Evolutionary conservation across 2,797 vertebrate genomes (phyloP).

Genomic region (Eupleurogrammus muticus): DNA sequence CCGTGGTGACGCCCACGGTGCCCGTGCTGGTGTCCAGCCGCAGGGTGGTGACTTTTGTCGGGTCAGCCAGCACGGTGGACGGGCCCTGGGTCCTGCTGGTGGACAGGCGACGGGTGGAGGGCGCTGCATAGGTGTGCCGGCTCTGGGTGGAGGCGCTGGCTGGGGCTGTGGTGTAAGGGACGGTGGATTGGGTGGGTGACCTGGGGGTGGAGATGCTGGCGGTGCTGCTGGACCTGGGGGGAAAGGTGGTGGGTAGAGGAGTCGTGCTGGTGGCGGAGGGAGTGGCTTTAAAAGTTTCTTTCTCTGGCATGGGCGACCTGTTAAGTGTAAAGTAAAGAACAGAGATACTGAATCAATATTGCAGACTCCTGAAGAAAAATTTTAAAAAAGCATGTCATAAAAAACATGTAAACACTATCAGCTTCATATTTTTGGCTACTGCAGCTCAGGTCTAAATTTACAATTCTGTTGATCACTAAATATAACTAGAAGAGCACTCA

Average conservation of each 20-base stretch:
- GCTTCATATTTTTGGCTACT: background rate
- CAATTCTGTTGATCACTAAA: background rate
- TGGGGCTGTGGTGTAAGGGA: conserved; percentile 44
- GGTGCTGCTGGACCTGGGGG: conserved; percentile 51
- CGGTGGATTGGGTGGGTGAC: conserved; percentile 47
- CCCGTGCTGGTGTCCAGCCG: conserved; percentile 70
- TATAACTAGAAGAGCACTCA: background rate
- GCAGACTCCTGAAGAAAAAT: background rate
- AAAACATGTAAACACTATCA: background rate
- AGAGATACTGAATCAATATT: background rate
- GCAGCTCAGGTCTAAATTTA: background rate
- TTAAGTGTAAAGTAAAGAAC: background rate
- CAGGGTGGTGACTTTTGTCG: conserved; percentile 66
- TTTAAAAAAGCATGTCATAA: background rate
- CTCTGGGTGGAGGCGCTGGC: conserved; percentile 45
- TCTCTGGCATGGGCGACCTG: conserved; percentile 61
- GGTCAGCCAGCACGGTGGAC: conserved; percentile 40
- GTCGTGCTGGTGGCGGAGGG: conserved; percentile 28
- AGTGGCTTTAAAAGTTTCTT: conserved; percentile 47
- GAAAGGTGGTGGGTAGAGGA: conserved; percentile 39
- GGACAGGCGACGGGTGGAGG: conserved; percentile 15
- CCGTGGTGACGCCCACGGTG: conserved; percentile 45
- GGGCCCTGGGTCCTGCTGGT: conserved; percentile 51
- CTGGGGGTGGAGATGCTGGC: conserved; percentile 38
- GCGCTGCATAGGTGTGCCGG: conserved; percentile 32